Percentiles rank a stretch among this genome's conserved stretches.
These are phyloP conservation scores for Lonchura striata DNA, from an alignment of 2,113 vertebrate genomes.

Conservation along the genomic window DNA sequence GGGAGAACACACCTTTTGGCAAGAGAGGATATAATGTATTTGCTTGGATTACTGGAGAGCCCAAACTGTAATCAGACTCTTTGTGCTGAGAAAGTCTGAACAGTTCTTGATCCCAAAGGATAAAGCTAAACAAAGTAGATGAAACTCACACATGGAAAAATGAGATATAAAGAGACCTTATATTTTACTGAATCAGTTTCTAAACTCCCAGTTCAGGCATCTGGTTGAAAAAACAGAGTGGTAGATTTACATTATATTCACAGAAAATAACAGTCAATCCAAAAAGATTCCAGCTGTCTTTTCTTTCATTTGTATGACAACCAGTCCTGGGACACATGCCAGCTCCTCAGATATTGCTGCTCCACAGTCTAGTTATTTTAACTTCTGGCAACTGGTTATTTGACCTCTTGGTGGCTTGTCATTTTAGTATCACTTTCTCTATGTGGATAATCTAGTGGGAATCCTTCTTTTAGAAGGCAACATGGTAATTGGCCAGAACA, in stretches of 20 bases:
- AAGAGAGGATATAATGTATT: not conserved
- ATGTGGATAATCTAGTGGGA: slow-evolving; percentile 28
- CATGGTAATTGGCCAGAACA: slow-evolving; percentile 30
- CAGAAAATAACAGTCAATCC: slow-evolving; percentile 42
- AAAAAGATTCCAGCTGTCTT: slow-evolving; percentile 38
- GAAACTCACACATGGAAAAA: not conserved
- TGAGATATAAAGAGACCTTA: not conserved
- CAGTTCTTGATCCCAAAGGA: slow-evolving; percentile 1
- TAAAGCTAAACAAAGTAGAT: not conserved
- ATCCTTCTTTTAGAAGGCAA: slow-evolving; percentile 26
- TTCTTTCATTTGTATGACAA: slow-evolving; percentile 42
- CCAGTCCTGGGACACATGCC: slow-evolving; percentile 61
- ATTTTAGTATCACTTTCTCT: slow-evolving; percentile 49
- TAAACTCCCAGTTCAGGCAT: not conserved
- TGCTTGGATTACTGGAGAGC: not conserved
- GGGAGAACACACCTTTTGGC: not conserved
- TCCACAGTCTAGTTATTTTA: slow-evolving; percentile 55
- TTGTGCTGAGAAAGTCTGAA: not conserved
- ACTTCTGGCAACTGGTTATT: slow-evolving; percentile 69
- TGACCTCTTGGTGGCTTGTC: slow-evolving; percentile 64
- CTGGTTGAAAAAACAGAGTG: not conserved
- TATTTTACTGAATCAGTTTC: slow-evolving; percentile 5
- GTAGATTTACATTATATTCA: slow-evolving; percentile 17
- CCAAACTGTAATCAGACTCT: not conserved
- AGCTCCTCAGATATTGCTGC: slow-evolving; percentile 56